A percentile compares a stretch with the other conserved stretches of the same genome.
Conservation (phyloP, 2,113 vertebrate genomes). For the Xiphophorus couchianus region DNA sequence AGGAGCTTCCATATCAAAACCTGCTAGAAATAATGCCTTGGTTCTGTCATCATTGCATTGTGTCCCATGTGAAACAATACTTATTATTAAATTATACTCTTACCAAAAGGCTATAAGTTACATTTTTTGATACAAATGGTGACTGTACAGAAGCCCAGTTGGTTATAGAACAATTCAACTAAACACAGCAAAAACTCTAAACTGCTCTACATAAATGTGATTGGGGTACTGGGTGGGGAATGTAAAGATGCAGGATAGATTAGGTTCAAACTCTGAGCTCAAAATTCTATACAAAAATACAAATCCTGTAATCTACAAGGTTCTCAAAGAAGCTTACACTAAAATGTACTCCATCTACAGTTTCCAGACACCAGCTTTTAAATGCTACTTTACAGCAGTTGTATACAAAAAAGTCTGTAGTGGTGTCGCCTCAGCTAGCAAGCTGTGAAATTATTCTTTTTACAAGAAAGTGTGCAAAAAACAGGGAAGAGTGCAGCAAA, state of each 20-base stretch:
- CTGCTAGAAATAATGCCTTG: constrained; percentile 46
- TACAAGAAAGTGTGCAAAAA: constrained; percentile 70
- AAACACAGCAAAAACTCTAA: constrained; percentile 42
- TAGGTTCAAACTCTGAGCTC: constrained; percentile 68
- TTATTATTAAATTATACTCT: constrained; percentile 56
- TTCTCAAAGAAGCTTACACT: constrained; percentile 73
- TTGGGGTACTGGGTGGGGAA: constrained; percentile 22
- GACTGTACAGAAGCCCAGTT: constrained; percentile 59
- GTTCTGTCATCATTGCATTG: constrained; percentile 66
- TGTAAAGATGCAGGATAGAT: constrained; percentile 50
- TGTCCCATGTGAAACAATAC: constrained; percentile 65
- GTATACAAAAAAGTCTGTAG: constrained; percentile 68
- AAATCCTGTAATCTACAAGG: constrained; percentile 81
- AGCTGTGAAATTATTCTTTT: constrained; percentile 57
- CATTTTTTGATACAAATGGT: constrained; percentile 40
- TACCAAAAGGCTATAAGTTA: constrained; percentile 45
- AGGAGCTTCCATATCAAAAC: constrained; percentile 46
- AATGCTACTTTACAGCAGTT: constrained; percentile 79
- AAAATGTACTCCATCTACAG: constrained; percentile 78
- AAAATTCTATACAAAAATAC: constrained; percentile 85
- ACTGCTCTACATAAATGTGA: constrained; percentile 52
- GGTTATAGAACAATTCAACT: constrained; percentile 38
- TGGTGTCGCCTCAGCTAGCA: constrained; percentile 58
- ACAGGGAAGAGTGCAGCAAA: constrained; percentile 66
- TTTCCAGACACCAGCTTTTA: constrained; percentile 66